These are phyloP conservation scores for Frieseomelitta varia DNA, from an alignment of 1,140 invertebrate genomes.

Conservation along the genomic window DNA sequence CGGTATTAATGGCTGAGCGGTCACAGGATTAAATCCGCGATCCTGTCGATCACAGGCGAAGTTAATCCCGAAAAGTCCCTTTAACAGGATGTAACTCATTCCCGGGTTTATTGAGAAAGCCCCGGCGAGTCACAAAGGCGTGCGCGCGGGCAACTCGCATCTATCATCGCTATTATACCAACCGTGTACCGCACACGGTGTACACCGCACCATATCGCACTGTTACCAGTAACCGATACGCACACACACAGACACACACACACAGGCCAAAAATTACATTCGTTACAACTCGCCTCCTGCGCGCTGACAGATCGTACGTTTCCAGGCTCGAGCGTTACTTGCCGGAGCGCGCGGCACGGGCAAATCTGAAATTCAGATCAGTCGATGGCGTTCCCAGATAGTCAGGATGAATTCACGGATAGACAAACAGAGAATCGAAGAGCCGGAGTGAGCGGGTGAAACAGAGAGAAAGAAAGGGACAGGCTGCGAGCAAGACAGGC, in stretches of 20 bases:
- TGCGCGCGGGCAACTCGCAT: background rate
- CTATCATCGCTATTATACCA: conserved; percentile 33
- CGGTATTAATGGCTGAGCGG: background rate
- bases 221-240: too few relatives aligned
- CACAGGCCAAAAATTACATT: conserved; percentile 42
- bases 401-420: conserved; percentile 51
- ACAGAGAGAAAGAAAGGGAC: background rate
- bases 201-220: too few relatives aligned
- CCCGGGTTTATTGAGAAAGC: conserved; percentile 35
- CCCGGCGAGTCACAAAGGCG: background rate
- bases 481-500: background rate
- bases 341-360: background rate
- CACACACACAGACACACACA: background rate
- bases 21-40: conserved; percentile 17
- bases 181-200: too few relatives aligned
- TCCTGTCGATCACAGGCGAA: conserved; percentile 11
- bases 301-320: conserved; percentile 35
- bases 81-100: conserved; percentile 33
- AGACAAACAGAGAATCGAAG: conserved; percentile 48
- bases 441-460: background rate
- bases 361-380: conserved; percentile 57
- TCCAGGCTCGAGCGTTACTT: conserved; percentile 35
- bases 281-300: background rate
- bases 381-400: conserved; percentile 46
- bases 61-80: conserved; percentile 37